Evolutionary conservation across 2,113 vertebrate species (phyloP), one percentile per base, ranked within the genome.

Genomic region (Andinoacara biseriatus): DNA sequence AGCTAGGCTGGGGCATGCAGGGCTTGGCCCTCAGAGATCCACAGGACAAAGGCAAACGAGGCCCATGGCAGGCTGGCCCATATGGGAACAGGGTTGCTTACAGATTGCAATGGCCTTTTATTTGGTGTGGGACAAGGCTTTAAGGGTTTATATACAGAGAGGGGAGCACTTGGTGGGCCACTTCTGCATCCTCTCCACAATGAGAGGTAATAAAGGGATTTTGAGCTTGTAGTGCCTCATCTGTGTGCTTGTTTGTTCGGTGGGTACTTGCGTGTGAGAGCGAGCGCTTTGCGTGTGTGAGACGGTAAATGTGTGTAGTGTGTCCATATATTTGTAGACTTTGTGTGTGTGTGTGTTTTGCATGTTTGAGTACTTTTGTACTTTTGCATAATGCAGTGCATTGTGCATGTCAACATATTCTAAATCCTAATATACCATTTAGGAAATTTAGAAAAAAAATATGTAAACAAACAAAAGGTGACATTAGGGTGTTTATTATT

Each of bases 21-120:
- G 91, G 86, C 89, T 85, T 83, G 87, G 96, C 94, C 97, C 97
- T 96, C 93, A 86, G 96, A 98, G 97, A 97, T 96, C 95, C 94
- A 82, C 78, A 82, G 95, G 96, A 96, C 95, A 96, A 96, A 94
- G 95, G 96, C 93, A 89, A 92, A 96, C 93, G 94, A 95, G 96
- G 95, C 92, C 94, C 92, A 95, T 94, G 96, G 95, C 95, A 96
- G 95, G 92, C 89, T 93, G 96, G 95, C 95, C 94, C 93, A 94
- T 95, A 96, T 95, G 96, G 96, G 96, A 97, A 96, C 95, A 96
- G 96, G 95, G 94, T 95, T 94, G 94, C 91, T 92, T 95, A 95
- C 95, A 96, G 95, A 96, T 95, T 96, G 96, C 62, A 82, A 87
- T 72, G 90, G 93, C 91, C 92, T 95, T 95, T 94, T 91, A 95